Base-by-base conservation (phyloP, 2,797 vertebrate genomes). In the Hozukius guyotensis region DNA sequence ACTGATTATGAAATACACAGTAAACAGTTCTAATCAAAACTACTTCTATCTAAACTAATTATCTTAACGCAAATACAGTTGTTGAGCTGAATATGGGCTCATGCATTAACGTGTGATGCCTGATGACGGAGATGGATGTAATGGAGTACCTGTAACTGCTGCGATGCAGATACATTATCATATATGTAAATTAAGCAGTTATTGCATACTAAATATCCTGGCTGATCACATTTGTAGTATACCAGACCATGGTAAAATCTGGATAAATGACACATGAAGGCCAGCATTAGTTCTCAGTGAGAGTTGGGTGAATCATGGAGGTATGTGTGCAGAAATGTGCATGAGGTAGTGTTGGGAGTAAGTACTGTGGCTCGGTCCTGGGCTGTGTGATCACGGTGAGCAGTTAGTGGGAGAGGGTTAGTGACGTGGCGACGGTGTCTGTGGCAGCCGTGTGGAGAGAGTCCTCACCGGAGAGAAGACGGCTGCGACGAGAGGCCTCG, bases 401-500 rank as follows among this genome's bases (percentile, higher is more conserved):
- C 8, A 25, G 24, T 38, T 49, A 57, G 4, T 16, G 27, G 29
- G 29, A 56, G 24, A 63, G 16, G 16, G 60, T 56, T 2, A 56
- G 49, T 52, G 24, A 69, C 4, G 4, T 24, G 49, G 31, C 2
- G 4, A 20, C 22, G 53, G 22, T 25, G 13, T 13, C 18, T 32
- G 77, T 53, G 72, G 75, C 66, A 63, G 55, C 8, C 3, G 34
- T 57, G 64, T 69, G 32, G 24, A 75, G 34, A 34, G 20, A 24
- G 8, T 81, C 81, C 96, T 97, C 94, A 99, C 98, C 98, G 18
- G 98, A 99, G 83, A 99, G 96, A 91, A 99, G 95, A 77, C 98
- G 97, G 78, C 98, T 97, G 16, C 97, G 96, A 38, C 97, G 97
- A 2, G 98, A 99, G 16, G 98, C 98, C 92, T 99, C 98, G 0